Percentiles rank a stretch among this genome's conserved stretches.
phyloP scores from a whole-genome alignment of 2,888 invertebrate species.

The Hoplodrina ambigua region DNA sequence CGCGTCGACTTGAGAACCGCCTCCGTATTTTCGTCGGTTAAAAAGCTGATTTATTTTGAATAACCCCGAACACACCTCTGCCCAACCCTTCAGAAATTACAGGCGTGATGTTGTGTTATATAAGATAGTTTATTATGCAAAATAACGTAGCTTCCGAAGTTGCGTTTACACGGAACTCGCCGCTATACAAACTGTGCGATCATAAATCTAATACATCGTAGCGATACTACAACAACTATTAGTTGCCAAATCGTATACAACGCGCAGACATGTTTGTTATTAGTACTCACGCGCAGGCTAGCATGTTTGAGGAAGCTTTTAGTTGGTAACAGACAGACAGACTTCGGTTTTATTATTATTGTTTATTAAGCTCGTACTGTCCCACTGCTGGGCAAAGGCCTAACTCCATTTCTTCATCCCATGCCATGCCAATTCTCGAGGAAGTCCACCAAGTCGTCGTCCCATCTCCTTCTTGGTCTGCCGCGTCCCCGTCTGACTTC shows the following conservation, averaged over 20 bases:
- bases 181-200: conserved; percentile 4
- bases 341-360: not conserved
- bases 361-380: too few relatives aligned
- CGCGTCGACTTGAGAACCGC: too few relatives aligned
- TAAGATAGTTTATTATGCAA: conserved; percentile 24
- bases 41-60: too few relatives aligned
- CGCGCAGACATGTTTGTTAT: conserved; percentile 35
- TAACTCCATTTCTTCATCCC: too few relatives aligned
- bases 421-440: too few relatives aligned
- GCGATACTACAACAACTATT: conserved; percentile 36
- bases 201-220: conserved; percentile 39
- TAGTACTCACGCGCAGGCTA: conserved; percentile 13
- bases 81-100: too few relatives aligned
- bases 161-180: conserved; percentile 40
- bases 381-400: too few relatives aligned
- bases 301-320: conserved; percentile 50
- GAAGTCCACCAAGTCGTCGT: too few relatives aligned
- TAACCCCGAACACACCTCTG: too few relatives aligned
- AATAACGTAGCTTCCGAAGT: conserved; percentile 49
- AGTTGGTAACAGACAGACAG: not conserved
- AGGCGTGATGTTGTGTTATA: conserved; percentile 10
- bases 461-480: too few relatives aligned
- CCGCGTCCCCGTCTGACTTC: too few relatives aligned
- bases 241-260: conserved; percentile 58
- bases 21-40: too few relatives aligned